Percentiles rank a stretch among this genome's conserved stretches.
These are phyloP conservation scores for Cartodere bifasciata DNA, from an alignment of 2,888 invertebrate species.

Conservation along the genomic window DNA sequence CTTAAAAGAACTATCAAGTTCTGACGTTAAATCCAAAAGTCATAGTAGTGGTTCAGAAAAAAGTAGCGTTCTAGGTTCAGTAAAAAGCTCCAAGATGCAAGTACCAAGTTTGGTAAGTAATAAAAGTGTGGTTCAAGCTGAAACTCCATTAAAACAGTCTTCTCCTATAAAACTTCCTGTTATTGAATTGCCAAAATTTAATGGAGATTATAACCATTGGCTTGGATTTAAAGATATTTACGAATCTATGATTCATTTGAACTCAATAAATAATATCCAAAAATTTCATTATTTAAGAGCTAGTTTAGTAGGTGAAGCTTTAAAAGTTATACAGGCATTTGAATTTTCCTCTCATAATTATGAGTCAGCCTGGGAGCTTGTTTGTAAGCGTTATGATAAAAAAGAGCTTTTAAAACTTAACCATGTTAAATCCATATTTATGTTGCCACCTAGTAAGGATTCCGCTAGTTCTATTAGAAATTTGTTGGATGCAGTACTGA, in stretches of 20 bases:
- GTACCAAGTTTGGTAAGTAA: no score
- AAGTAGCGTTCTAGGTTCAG: no score
- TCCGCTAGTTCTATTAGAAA: neutral
- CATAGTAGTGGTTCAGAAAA: no score
- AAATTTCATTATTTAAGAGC: no score
- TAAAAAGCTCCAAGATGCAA: no score
- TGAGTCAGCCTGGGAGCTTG: neutral
- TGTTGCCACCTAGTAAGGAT: neutral
- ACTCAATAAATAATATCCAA: no score
- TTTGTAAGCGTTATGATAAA: neutral
- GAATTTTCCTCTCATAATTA: slow-evolving; percentile 1
- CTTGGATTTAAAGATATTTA: slow-evolving; percentile 1
- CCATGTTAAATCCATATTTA: neutral
- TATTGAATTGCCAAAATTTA: neutral
- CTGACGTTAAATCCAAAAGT: no score
- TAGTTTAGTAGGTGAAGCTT: neutral
- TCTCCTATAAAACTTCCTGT: no score
- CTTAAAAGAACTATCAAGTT: no score
- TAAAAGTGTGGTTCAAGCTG: no score
- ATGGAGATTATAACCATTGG: neutral
- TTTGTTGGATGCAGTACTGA: neutral
- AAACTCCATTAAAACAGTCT: no score
- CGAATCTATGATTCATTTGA: neutral
- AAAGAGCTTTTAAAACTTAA: neutral
- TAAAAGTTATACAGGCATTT: neutral